Evolutionary conservation across 1,140 invertebrate species (phyloP).

Genomic region (Trinorchestia longiramus): DNA sequence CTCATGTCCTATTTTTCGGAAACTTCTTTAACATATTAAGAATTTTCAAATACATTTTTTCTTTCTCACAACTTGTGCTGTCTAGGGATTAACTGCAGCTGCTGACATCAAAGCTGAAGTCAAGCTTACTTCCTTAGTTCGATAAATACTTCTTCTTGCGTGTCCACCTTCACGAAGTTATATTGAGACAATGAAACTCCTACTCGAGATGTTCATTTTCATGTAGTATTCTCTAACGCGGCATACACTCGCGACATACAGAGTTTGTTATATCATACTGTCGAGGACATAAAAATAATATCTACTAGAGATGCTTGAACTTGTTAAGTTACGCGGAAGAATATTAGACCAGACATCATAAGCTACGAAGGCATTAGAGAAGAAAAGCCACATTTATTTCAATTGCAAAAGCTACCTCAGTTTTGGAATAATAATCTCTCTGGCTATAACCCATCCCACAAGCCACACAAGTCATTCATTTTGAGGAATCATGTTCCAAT

Average conservation of each 20-base stretch:
- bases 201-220: neutral
- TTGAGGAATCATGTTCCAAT: neutral
- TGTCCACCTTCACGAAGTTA: neutral
- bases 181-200: neutral
- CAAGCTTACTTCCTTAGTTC: neutral
- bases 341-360: neutral
- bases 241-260: neutral
- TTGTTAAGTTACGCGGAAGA: neutral
- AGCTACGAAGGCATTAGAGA: neutral
- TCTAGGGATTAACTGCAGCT: neutral
- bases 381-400: neutral
- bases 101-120: neutral
- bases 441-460: too few species aligned
- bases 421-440: neutral
- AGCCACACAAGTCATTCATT: neutral
- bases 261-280: neutral
- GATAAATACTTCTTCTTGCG: neutral
- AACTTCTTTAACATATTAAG: neutral
- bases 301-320: neutral
- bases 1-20: neutral
- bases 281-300: neutral
- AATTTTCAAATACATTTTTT: neutral
- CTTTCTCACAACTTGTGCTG: too few species aligned
- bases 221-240: neutral
- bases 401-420: neutral